Evolutionary conservation across 1,140 invertebrate species (phyloP).

Genomic region (Drosophila takahashii): DNA sequence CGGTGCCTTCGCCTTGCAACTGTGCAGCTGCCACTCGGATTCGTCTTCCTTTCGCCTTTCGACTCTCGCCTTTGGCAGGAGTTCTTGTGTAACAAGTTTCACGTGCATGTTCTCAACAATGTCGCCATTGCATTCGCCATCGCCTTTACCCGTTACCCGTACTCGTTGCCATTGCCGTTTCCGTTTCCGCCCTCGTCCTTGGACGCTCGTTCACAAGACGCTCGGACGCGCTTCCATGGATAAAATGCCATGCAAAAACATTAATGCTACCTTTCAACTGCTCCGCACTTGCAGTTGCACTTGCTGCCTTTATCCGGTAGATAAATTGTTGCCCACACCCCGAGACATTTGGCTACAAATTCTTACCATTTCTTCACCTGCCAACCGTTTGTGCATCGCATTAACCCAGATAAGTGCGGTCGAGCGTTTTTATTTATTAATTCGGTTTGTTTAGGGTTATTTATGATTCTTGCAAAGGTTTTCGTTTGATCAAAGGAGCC

Average conservation of each 20-base stretch:
- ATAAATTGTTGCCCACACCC: constrained; percentile 59
- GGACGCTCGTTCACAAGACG: constrained; percentile 14
- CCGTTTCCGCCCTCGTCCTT: constrained; percentile 38
- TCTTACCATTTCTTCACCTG: constrained; percentile 61
- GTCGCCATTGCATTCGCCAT: constrained; percentile 57
- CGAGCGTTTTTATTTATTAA: constrained; percentile 25
- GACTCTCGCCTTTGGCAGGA: constrained; percentile 22
- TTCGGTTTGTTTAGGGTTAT: constrained; percentile 1
- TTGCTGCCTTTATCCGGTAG: constrained; percentile 60
- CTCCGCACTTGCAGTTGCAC: constrained; percentile 42
- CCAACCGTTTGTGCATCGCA: constrained; percentile 68
- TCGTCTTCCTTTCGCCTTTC: constrained; percentile 24
- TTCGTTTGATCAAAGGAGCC: too few species aligned
- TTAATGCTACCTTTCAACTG: constrained; percentile 58
- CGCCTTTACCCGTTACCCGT: constrained; percentile 50
- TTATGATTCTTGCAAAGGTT: neutral
- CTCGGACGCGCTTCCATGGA: constrained; percentile 50
- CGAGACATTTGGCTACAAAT: constrained; percentile 42
- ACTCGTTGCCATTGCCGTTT: constrained; percentile 28
- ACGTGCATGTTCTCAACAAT: constrained; percentile 80
- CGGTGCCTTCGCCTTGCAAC: constrained; percentile 22
- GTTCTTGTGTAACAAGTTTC: constrained; percentile 73
- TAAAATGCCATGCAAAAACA: constrained; percentile 66
- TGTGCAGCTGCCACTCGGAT: constrained; percentile 29
- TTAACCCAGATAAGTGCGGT: constrained; percentile 57